These are phyloP conservation scores for Brachylomia viminalis DNA, from an alignment of 2,888 invertebrate genomes.

Conservation along the genomic window DNA sequence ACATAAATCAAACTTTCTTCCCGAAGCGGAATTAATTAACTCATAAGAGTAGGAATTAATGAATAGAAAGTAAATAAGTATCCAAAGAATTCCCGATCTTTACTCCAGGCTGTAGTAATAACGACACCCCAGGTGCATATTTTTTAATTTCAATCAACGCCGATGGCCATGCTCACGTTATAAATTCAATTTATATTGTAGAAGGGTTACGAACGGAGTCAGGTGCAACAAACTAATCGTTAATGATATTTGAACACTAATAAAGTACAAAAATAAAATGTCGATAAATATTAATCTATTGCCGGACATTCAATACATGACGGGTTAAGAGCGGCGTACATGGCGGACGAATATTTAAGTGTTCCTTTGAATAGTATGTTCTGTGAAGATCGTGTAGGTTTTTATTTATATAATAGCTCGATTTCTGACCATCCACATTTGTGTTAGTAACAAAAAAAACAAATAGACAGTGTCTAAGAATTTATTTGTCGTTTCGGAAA, in stretches of 20 bases:
- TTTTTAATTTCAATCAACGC: conserved; percentile 78
- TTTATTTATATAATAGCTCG: too few species aligned
- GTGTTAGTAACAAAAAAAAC: too few species aligned
- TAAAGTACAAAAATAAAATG: conserved; percentile 87
- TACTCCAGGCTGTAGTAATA: conserved; percentile 75
- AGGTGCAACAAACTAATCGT: conserved; percentile 84
- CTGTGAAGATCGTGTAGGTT: not conserved
- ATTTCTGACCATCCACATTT: too few species aligned
- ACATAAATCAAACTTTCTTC: conserved; percentile 75
- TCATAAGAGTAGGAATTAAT: conserved; percentile 78
- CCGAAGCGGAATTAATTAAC: conserved; percentile 79
- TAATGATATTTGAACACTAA: conserved; percentile 88
- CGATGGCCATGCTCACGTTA: conserved; percentile 72
- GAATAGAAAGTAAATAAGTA: conserved; percentile 82
- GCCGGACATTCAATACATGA: conserved; percentile 81
- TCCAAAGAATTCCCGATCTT: conserved; percentile 77
- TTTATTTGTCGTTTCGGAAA: not conserved
- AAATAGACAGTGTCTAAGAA: too few species aligned
- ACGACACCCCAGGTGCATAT: conserved; percentile 79
- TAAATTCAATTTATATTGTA: conserved; percentile 69
- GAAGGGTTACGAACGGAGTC: conserved; percentile 70
- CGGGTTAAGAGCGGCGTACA: conserved; percentile 74
- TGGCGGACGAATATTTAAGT: conserved; percentile 53
- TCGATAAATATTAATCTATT: conserved; percentile 87
- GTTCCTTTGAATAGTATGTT: not conserved